Percentiles rank a stretch among this genome's conserved stretches.
phyloP scores from a whole-genome alignment of 2,113 vertebrate genomes.

The Gallinago jamesoni region DNA sequence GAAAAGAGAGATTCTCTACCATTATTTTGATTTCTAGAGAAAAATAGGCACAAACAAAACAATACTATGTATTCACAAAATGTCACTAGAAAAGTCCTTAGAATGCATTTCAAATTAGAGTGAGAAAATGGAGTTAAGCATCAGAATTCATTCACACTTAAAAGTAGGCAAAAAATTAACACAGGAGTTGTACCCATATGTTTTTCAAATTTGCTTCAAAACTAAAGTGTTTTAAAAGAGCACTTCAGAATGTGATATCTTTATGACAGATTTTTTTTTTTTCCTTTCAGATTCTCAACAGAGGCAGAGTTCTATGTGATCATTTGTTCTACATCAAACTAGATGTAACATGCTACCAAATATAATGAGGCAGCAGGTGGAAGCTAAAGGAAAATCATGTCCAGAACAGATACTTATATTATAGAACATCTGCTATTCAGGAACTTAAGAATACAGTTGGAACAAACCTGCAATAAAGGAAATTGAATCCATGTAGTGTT shows the following conservation, averaged over 20 bases:
- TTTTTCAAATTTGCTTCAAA: background rate
- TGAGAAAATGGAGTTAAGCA: background rate
- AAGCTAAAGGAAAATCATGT: background rate
- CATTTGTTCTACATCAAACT: background rate
- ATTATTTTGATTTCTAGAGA: background rate
- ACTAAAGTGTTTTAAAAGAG: background rate
- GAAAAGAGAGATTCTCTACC: background rate
- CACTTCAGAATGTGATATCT: background rate
- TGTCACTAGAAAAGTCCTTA: background rate
- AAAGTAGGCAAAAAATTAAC: background rate
- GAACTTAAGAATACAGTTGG: background rate
- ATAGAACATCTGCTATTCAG: background rate
- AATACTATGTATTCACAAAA: background rate
- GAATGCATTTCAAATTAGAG: background rate
- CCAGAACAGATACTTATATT: background rate
- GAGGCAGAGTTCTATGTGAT: background rate
- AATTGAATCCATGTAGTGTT: background rate
- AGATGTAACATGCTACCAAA: background rate
- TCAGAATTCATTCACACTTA: background rate
- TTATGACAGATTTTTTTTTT: background rate
- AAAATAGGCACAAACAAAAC: background rate
- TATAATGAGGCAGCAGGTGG: background rate
- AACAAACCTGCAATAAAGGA: background rate
- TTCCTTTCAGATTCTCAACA: background rate
- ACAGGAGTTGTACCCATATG: background rate